phyloP scores from a whole-genome alignment of 2,888 invertebrate genomes.

The Trachelus troglodyta region DNA sequence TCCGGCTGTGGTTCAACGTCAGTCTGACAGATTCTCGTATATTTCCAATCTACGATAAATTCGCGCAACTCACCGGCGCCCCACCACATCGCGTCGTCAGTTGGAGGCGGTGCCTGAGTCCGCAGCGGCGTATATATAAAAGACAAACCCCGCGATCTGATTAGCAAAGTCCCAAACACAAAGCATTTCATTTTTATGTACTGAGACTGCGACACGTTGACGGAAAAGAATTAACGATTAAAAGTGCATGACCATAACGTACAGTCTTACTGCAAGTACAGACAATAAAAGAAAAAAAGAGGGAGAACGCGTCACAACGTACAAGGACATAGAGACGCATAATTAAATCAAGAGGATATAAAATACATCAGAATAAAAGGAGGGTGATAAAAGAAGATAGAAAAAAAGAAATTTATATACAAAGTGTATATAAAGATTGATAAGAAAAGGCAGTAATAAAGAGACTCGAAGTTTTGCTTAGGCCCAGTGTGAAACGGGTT shows the following conservation, averaged over 20 bases:
- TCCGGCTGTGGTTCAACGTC: background rate
- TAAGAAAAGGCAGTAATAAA: background rate
- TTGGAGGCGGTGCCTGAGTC: slow-evolving; percentile 49
- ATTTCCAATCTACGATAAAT: slow-evolving; percentile 17
- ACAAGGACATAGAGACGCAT: background rate
- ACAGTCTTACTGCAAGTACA: background rate
- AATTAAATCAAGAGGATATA: background rate
- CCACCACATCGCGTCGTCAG: slow-evolving; percentile 23
- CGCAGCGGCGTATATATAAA: slow-evolving; percentile 55
- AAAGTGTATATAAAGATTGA: background rate
- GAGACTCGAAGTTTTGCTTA: background rate
- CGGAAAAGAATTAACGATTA: background rate
- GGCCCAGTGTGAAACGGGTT: background rate
- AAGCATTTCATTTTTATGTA: slow-evolving; percentile 20
- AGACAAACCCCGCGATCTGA: slow-evolving; percentile 62
- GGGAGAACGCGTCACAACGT: background rate
- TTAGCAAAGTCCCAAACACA: slow-evolving; percentile 50
- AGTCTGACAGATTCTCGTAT: background rate
- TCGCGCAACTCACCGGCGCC: slow-evolving; percentile 15
- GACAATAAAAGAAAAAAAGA: background rate
- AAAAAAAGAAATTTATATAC: background rate
- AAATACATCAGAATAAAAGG: too few relatives aligned
- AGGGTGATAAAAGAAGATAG: background rate
- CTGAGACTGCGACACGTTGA: background rate
- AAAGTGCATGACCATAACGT: background rate